Evolutionary conservation across 2,888 invertebrate genomes (phyloP), one percentile per base, ranked within the genome.

Genomic region (Hemistola chrysoprasaria): DNA sequence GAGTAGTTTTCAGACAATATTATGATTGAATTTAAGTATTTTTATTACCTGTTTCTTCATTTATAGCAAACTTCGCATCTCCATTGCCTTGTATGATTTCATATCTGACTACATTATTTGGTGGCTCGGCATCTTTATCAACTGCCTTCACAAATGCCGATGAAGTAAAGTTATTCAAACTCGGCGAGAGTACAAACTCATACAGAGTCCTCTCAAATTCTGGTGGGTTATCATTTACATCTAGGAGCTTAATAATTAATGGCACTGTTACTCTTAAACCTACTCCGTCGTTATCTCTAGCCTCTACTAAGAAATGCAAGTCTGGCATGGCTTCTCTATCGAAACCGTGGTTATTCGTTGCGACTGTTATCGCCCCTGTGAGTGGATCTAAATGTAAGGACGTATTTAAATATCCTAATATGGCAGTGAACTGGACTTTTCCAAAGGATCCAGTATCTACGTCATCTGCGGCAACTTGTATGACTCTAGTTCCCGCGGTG

Each of bases 181-280:
- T 93, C 4, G 93, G 89, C 29, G 94, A 93, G 44, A 97, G 78
- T 53, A 95, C 93, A 59, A 95, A 96, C 70, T 95, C 95, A 69
- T 97, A 97, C 6, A 92, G 83, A 30, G 91, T 86, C 69, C 93
- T 93, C 53, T 95, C 94, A 71, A 98, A 98, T 47, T 91, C 86
- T 23, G 98, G 98, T 38, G 92, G 90, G 82, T 97, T 94, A 82
- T 98, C 97, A 77, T 98, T 97, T 39, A 95, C 93, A 84, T 92
- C 92, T 64, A 94, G 83, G 55, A 97, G 83, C 82, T 93, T 93
- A 64, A 97, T 92, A 58, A 93, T 91, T 56, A 96, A 90, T 61
- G 92, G 92, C 60, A 94, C 92, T 53, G 92, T 93, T 27, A 95
- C 93, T 59, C 91, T 91, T 71, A 94, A 93, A 41, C 96, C 97